phyloP scores from a whole-genome alignment of 2,797 vertebrate species.

The Myotis pilosus region DNA sequence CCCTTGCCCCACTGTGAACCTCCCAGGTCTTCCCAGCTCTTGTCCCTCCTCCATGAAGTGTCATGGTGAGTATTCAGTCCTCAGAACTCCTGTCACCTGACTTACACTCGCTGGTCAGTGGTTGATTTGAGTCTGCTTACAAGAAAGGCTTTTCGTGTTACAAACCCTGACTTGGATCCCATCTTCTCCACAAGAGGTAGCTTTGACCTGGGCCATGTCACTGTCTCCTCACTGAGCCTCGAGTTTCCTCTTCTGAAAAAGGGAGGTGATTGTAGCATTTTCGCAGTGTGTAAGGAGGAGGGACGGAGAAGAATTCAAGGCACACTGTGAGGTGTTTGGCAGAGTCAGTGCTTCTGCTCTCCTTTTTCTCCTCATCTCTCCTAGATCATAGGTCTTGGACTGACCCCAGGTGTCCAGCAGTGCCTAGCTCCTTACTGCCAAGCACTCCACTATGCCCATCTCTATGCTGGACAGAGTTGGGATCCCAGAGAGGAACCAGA shows the following conservation, averaged over 20 bases:
- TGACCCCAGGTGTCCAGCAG: neutral
- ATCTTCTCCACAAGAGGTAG: neutral
- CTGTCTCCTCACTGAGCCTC: neutral
- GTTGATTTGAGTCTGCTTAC: neutral
- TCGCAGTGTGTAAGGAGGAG: neutral
- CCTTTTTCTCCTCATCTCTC: neutral
- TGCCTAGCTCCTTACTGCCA: neutral
- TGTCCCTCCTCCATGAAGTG: neutral
- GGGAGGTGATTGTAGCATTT: neutral
- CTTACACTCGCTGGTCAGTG: neutral
- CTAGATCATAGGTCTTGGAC: neutral
- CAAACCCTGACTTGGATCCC: conserved; percentile 12
- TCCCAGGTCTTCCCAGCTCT: neutral
- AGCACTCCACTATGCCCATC: neutral
- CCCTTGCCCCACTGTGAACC: neutral
- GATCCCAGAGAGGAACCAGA: neutral
- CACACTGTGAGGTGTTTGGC: neutral
- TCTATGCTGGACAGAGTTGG: neutral
- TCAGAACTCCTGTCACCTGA: neutral
- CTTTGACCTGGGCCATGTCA: neutral
- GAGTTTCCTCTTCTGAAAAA: neutral
- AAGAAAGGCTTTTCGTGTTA: conserved; percentile 27
- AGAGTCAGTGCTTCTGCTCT: neutral
- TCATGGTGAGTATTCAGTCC: neutral
- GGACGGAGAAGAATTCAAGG: neutral